Evolutionary conservation across 2,797 vertebrate species (phyloP), one percentile per base, ranked within the genome.

Genomic region (Sorex maritimensis): DNA sequence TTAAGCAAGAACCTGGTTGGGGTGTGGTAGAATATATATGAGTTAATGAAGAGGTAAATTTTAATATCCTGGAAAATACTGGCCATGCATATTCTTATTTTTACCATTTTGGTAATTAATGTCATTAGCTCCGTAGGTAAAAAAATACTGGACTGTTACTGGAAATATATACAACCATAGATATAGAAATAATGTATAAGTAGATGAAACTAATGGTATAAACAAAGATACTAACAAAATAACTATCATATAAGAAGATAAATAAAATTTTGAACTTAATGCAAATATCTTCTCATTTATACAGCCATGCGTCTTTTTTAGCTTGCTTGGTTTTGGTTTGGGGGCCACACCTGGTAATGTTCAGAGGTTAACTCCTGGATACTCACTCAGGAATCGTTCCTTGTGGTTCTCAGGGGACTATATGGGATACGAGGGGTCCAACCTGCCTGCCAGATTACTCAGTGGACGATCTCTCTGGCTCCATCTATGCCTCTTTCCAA

Each of bases 141-240:
- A 78, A 10, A 77, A 91, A 92, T 44, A 77, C 74, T 14, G 24
- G 4, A 84, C 86, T 49, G 17, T 75, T 10, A 82, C 80, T 87
- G 91, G 91, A 90, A 89, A 88, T 88, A 38, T 46, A 24, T 2
- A 90, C 9, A 21, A 46, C 21, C n/a, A 55, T 52, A 52, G 49
- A 52, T 52, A 52, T 52, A 52, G 10, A 52, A 52, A 52, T 52
- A 11, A 52, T 2, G 49, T 52, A 6, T 11, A 52, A 52, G 49
- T 52, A 52, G 49, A 52, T 52, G 49, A 52, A 11, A 52, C 49
- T 52, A 52, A 52, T 52, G 49, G 49, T 52, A 52, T 52, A 52
- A 11, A 8, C 49, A 52, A 52, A 52, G 49, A 11, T 52, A 85
- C 71, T 90, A 6, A 72, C 84, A 68, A 81, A 73, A 86, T 2